A percentile compares a stretch with the other conserved stretches of the same genome.
These are phyloP conservation scores for Xestoiulus laeticollis DNA, from an alignment of 2,888 invertebrate species.

Conservation along the genomic window DNA sequence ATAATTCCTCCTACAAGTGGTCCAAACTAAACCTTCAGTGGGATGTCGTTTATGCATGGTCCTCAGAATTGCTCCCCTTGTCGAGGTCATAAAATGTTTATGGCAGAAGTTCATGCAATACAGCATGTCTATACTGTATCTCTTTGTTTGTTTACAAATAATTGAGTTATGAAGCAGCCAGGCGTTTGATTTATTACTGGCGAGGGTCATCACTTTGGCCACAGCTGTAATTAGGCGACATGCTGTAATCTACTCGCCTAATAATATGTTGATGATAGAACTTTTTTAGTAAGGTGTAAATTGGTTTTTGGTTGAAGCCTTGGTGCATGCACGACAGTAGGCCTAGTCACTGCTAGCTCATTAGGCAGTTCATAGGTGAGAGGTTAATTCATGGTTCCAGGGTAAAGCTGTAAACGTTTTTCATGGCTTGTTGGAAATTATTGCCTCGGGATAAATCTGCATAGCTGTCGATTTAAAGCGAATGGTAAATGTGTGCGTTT, in stretches of 20 bases:
- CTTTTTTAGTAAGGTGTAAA: too few relatives aligned
- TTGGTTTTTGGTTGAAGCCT: background rate
- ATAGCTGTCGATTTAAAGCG: background rate
- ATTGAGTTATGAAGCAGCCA: background rate
- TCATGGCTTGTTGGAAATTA: background rate
- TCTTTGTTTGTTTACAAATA: background rate
- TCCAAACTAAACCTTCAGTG: background rate
- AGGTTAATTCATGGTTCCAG: background rate
- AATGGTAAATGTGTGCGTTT: background rate
- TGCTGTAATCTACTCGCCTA: too few relatives aligned
- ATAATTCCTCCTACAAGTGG: too few relatives aligned
- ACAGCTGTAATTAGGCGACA: too few relatives aligned
- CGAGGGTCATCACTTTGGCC: background rate
- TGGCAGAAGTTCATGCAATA: background rate
- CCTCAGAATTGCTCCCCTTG: background rate
- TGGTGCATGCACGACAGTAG: background rate
- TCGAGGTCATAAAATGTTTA: background rate
- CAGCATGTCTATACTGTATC: too few relatives aligned
- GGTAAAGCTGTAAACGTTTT: background rate
- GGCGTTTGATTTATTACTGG: background rate
- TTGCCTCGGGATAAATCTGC: background rate
- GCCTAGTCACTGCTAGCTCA: too few relatives aligned
- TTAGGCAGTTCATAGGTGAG: too few relatives aligned
- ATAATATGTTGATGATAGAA: too few relatives aligned
- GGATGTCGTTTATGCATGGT: background rate